Conservation (phyloP, 2,888 invertebrate genomes). For the Eledone cirrhosa region DNA sequence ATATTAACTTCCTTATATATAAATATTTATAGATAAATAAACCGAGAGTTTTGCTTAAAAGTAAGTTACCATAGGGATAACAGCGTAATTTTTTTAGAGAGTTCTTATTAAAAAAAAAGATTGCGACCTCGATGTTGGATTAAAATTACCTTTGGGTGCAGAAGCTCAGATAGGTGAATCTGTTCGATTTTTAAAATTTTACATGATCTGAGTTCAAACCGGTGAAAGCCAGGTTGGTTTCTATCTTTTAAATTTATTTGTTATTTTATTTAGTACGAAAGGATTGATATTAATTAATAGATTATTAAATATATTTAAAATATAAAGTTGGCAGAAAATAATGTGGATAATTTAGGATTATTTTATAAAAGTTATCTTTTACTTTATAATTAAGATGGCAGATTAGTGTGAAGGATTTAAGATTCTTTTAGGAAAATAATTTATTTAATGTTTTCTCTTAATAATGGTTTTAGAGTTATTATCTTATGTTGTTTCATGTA, state of each 20-base stretch:
- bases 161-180: slow-evolving; percentile 71
- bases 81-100: slow-evolving; percentile 82
- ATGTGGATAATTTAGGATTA: too few species aligned
- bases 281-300: background rate
- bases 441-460: too few species aligned
- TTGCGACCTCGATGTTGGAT: slow-evolving; percentile 92
- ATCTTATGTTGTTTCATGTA: slow-evolving; percentile 35
- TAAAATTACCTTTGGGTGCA: slow-evolving; percentile 77
- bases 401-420: slow-evolving; percentile 44
- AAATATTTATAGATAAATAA: slow-evolving; percentile 32
- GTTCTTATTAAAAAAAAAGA: slow-evolving; percentile 78
- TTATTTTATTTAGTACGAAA: background rate
- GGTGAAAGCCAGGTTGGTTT: slow-evolving; percentile 87
- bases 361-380: slow-evolving; percentile 68
- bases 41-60: slow-evolving; percentile 50
- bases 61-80: slow-evolving; percentile 86
- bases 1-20: too few species aligned
- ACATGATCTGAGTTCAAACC: slow-evolving; percentile 90
- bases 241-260: slow-evolving; percentile 71
- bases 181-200: slow-evolving; percentile 83
- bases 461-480: slow-evolving; percentile 31
- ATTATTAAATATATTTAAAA: slow-evolving; percentile 66
- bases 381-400: slow-evolving; percentile 35
- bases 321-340: slow-evolving; percentile 80
- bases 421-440: slow-evolving; percentile 38